Evolutionary conservation across 2,113 vertebrate species (phyloP).

Genomic region (Pristiophorus japonicus): DNA sequence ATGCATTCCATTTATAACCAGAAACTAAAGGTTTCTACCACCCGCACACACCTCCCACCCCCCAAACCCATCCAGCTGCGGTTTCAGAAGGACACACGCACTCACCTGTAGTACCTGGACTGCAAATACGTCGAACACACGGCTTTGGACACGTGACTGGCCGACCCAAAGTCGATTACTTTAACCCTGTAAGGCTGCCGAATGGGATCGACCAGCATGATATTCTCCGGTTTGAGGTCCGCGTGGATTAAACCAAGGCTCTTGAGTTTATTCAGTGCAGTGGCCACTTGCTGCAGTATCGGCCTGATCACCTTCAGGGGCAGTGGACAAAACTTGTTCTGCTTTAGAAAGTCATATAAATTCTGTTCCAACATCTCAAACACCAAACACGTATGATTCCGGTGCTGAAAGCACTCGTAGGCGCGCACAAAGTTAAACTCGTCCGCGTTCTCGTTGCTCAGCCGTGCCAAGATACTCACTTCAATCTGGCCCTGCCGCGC

Average conservation of each 20-base stretch:
- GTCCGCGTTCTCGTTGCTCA: slow-evolving; percentile 93
- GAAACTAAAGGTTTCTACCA: too few relatives aligned
- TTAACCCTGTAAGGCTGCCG: slow-evolving; percentile 96
- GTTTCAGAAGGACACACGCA: slow-evolving; percentile 31
- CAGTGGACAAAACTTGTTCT: slow-evolving; percentile 97
- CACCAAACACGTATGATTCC: slow-evolving; percentile 91
- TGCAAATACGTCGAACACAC: slow-evolving; percentile 98
- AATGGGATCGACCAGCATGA: slow-evolving; percentile 97
- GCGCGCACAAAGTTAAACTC: slow-evolving; percentile 95
- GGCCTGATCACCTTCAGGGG: slow-evolving; percentile 95
- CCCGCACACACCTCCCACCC: too few relatives aligned
- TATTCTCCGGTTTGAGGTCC: slow-evolving; percentile 98
- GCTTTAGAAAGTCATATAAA: slow-evolving; percentile 95
- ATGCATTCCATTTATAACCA: too few relatives aligned
- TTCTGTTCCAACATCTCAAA: slow-evolving; percentile 99
- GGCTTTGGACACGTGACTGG: slow-evolving; percentile 97
- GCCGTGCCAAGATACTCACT: slow-evolving; percentile 89
- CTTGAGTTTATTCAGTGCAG: slow-evolving; percentile 95
- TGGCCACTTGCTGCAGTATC: slow-evolving; percentile 95
- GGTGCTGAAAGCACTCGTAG: slow-evolving; percentile 97
- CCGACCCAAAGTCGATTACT: slow-evolving; percentile 98
- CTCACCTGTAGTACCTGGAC: slow-evolving; percentile 97
- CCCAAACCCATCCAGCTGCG: too few relatives aligned
- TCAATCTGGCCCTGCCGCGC: slow-evolving; percentile 96
- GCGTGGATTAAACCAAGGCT: slow-evolving; percentile 97